Base-by-base conservation (phyloP, 2,113 vertebrate species). In the Clarias magur region DNA sequence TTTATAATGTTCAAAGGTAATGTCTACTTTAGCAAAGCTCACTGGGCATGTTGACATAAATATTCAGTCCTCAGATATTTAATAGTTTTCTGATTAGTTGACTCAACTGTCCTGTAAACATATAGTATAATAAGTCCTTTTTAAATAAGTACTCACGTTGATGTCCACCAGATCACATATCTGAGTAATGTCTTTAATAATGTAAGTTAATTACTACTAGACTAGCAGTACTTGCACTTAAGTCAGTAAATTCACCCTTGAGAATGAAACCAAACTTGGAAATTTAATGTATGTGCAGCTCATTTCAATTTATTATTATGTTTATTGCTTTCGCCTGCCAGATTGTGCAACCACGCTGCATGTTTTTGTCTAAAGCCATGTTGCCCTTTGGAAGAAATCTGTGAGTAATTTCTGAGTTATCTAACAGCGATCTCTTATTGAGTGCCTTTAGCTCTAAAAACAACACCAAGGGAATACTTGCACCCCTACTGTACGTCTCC, bases 361-460 rank as follows among this genome's bases (percentile, higher is more conserved):
- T 84, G 70, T 62, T 79, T 59, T 63, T 17, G 60, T 85, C 30
- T 85, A 48, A 83, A 30, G 78, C 81, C 81, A 78, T 80, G 82
- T 75, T 76, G 57, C 89, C 78, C 54, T 87, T 59, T 68, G 89
- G 73, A 53, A 88, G 68, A 90, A 95, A 94, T 94, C 94, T 95
- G 94, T 87, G 89, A 95, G 92, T 93, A 92, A 95, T 95, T 95
- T 95, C 85, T 92, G 67, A 81, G 78, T 89, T 92, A 95, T 95
- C 92, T 38, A 89, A 84, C 73, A 80, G 83, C 93, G 42, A 91
- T 89, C 90, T 83, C 15, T 68, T n/a, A 7, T 27, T 27, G 68
- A 86, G 53, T 72, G 88, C 76, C 78, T 78, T 70, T 82, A 86
- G 88, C 86, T 84, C 88, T 68, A 78, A 62, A 82, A 27, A 7